These are phyloP conservation scores for Daktulosphaira vitifoliae DNA, from an alignment of 1,140 invertebrate species.

Conservation along the genomic window DNA sequence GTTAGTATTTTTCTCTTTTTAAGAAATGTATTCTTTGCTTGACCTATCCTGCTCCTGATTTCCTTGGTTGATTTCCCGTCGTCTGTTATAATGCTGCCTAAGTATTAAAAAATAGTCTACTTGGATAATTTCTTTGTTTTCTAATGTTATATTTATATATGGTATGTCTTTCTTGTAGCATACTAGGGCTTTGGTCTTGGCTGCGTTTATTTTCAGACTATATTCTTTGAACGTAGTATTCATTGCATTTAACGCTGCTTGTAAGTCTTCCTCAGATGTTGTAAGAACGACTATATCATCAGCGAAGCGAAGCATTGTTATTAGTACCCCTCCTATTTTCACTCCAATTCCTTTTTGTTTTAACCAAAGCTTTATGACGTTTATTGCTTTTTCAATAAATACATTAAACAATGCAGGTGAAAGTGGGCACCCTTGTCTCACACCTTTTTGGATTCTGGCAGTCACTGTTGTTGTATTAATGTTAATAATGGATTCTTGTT, in stretches of 20 bases:
- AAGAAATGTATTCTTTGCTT: background rate
- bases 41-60: constrained; percentile 7
- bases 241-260: constrained; percentile 10
- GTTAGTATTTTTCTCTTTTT: background rate
- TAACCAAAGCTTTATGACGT: background rate
- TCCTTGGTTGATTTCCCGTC: constrained; percentile 2
- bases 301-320: constrained; percentile 11
- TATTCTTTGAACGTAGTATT: background rate
- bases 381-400: constrained; percentile 12
- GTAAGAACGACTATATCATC: constrained; percentile 9
- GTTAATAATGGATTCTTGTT: no score
- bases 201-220: constrained; percentile 9
- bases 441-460: no score
- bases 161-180: background rate
- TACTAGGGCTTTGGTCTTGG: background rate
- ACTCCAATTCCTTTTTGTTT: background rate
- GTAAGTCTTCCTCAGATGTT: background rate
- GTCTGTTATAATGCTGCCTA: constrained; percentile 2
- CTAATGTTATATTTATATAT: background rate
- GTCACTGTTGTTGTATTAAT: no score
- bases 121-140: background rate
- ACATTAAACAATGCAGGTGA: background rate
- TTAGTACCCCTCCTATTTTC: background rate
- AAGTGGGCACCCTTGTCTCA: no score
- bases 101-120: background rate